phyloP scores from a whole-genome alignment of 53 echinoderm and acorn worm genomes.

The Holothuria scabra region DNA sequence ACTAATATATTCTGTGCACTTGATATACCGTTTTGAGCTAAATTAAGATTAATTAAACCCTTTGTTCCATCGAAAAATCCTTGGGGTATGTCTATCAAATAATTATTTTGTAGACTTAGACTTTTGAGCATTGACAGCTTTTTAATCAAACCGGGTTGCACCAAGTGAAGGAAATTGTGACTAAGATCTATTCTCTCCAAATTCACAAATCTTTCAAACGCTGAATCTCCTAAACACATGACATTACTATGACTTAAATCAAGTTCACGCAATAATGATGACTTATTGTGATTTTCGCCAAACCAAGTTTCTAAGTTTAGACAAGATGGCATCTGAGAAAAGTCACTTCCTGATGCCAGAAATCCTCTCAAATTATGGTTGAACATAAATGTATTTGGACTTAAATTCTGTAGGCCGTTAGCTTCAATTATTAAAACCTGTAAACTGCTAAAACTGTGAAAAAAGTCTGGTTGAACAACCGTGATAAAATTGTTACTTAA shows the following conservation, averaged over 20 bases:
- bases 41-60: background rate
- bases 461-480: background rate
- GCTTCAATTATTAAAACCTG: background rate
- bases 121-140: background rate
- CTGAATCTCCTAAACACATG: background rate
- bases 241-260: background rate
- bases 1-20: background rate
- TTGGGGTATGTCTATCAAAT: background rate
- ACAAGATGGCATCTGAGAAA: background rate
- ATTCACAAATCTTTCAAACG: background rate
- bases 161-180: background rate
- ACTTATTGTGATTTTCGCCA: background rate
- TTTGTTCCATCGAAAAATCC: background rate
- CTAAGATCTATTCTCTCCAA: slow-evolving; percentile 1
- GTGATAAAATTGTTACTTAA: slow-evolving; percentile 7
- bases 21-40: background rate
- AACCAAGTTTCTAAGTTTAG: slow-evolving; percentile 10
- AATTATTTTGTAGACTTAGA: background rate
- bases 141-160: background rate
- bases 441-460: background rate
- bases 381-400: background rate
- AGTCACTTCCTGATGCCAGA: background rate
- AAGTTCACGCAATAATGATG: background rate
- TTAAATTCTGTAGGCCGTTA: background rate
- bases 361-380: background rate